phyloP scores from a whole-genome alignment of 2,888 invertebrate species.

The Abrostola tripartita region DNA sequence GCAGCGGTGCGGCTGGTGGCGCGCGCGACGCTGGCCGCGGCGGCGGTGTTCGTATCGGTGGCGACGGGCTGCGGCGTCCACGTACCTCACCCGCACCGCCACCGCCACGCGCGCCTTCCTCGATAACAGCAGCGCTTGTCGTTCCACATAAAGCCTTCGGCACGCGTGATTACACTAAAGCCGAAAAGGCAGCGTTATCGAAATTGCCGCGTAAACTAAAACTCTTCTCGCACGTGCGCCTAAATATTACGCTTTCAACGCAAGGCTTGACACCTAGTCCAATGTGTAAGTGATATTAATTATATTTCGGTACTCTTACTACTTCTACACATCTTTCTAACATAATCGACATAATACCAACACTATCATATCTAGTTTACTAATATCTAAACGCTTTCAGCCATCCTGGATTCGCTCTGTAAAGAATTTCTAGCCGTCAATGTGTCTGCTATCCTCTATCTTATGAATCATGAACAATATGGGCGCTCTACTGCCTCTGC shows the following conservation, averaged over 20 bases:
- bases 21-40: constrained; percentile 78
- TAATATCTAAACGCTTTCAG: constrained; percentile 87
- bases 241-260: constrained; percentile 91
- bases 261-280: constrained; percentile 93
- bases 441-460: constrained; percentile 97
- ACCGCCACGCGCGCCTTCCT: constrained; percentile 82
- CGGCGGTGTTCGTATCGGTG: constrained; percentile 78
- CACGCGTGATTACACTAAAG: constrained; percentile 91
- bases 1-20: constrained; percentile 70
- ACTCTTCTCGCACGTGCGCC: constrained; percentile 91
- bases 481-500: constrained; percentile 97
- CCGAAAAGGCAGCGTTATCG: constrained; percentile 90
- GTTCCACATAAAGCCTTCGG: constrained; percentile 93
- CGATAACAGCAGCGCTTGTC: constrained; percentile 91
- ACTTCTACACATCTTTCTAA: constrained; percentile 38
- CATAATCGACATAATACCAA: constrained; percentile 25
- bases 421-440: constrained; percentile 96
- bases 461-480: constrained; percentile 98
- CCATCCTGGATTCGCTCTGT: constrained; percentile 95
- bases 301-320: constrained; percentile 16
- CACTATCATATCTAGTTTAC: constrained; percentile 50
- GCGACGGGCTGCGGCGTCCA: constrained; percentile 75
- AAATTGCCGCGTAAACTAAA: constrained; percentile 91
- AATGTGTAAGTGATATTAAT: constrained; percentile 88
- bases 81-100: constrained; percentile 83